A percentile compares a stretch with the other conserved stretches of the same genome.
Evolutionary conservation across 2,888 invertebrate genomes (phyloP).

Genomic region (Ceratothoa steindachneri): DNA sequence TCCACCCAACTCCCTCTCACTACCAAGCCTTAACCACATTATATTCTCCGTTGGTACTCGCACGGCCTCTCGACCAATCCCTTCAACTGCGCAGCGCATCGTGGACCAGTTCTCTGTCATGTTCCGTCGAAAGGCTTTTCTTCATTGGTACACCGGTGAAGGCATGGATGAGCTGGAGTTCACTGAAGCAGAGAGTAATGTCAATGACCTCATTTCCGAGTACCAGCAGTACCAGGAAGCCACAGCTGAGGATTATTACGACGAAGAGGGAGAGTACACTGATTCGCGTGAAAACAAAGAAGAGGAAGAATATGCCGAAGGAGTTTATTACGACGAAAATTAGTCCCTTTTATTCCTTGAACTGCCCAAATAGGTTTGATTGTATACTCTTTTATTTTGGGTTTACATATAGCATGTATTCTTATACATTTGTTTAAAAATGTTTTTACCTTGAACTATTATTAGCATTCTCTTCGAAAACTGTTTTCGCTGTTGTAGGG

Average conservation of each 20-base stretch:
- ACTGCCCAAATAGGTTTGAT: too few species aligned
- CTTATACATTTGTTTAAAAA: too few species aligned
- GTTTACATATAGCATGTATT: too few species aligned
- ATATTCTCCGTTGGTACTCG: too few species aligned
- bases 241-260: background rate
- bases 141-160: conserved; percentile 61
- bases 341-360: background rate
- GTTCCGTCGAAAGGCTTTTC: conserved; percentile 61
- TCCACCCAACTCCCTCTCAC: too few species aligned
- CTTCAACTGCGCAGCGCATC: background rate
- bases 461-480: too few species aligned
- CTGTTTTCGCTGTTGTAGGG: too few species aligned
- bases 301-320: background rate
- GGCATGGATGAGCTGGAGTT: conserved; percentile 60
- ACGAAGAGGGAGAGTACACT: background rate
- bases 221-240: conserved; percentile 55
- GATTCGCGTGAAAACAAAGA: background rate
- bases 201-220: conserved; percentile 58
- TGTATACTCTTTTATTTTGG: too few species aligned
- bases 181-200: conserved; percentile 54
- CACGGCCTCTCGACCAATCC: too few species aligned
- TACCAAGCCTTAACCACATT: too few species aligned
- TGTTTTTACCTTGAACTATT: too few species aligned
- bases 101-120: conserved; percentile 57
- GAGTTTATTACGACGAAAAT: background rate